phyloP scores from a whole-genome alignment of 2,113 vertebrate species.

The Crotalus helleri region DNA sequence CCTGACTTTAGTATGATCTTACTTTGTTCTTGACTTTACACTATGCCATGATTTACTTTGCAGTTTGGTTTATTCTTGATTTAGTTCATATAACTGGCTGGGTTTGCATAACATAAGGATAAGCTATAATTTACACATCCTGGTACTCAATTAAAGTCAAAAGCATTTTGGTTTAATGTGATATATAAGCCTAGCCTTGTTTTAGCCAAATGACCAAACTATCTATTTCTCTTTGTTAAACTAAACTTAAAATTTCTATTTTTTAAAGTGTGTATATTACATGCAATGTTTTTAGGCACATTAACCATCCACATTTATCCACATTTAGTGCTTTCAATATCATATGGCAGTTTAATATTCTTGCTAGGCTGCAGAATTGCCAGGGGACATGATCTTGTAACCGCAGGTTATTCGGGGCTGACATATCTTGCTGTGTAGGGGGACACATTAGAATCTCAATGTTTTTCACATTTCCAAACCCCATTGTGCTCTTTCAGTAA shows the following conservation, averaged over 20 bases:
- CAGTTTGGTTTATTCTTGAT: background rate
- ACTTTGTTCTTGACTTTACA: background rate
- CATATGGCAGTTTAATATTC: background rate
- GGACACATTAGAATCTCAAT: background rate
- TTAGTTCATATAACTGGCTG: background rate
- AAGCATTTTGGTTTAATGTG: background rate
- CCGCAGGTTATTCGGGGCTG: background rate
- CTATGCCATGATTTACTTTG: background rate
- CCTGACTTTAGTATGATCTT: background rate
- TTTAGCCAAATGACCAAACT: background rate
- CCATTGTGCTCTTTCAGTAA: background rate
- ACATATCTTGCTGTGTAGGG: background rate
- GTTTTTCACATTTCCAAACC: background rate
- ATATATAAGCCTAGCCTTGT: background rate
- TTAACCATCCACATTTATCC: background rate
- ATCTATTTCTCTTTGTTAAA: background rate
- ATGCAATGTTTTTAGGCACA: background rate
- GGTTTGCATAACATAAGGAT: background rate
- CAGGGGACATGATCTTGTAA: background rate
- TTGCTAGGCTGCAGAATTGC: background rate
- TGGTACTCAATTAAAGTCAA: background rate
- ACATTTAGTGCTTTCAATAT: background rate
- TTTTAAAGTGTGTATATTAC: background rate
- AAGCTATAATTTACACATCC: background rate
- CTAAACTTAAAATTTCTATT: background rate